Percentiles rank a stretch among this genome's conserved stretches.
These are phyloP conservation scores for Scatophagus argus DNA, from an alignment of 2,113 vertebrate genomes.

Conservation along the genomic window DNA sequence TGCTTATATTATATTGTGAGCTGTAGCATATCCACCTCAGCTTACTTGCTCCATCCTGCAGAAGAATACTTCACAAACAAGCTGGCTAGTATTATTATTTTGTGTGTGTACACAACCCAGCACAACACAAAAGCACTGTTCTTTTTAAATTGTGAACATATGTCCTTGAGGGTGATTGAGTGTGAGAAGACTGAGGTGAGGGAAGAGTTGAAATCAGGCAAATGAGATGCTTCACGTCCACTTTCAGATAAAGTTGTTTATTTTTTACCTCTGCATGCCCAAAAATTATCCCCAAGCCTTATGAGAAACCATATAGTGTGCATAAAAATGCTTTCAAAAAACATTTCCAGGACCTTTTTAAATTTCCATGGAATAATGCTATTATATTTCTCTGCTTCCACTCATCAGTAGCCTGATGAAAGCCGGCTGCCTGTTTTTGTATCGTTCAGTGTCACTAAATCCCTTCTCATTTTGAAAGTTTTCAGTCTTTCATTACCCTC, in stretches of 20 bases:
- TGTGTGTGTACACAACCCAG: background rate
- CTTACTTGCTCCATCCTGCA: background rate
- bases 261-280: slow-evolving; percentile 1
- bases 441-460: slow-evolving; percentile 69
- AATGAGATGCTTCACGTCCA: slow-evolving; percentile 6
- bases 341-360: slow-evolving; percentile 43
- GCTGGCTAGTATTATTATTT: background rate
- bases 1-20: background rate
- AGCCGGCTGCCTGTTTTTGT: slow-evolving; percentile 48
- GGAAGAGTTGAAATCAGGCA: slow-evolving; percentile 11
- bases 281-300: slow-evolving; percentile 5
- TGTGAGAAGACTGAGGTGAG: background rate
- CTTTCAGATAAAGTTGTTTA: slow-evolving; percentile 24
- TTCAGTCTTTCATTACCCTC: slow-evolving; percentile 58
- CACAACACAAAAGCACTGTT: background rate
- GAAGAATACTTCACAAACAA: background rate
- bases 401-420: slow-evolving; percentile 61
- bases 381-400: slow-evolving; percentile 47
- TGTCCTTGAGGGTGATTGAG: slow-evolving; percentile 13
- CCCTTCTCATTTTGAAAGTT: slow-evolving; percentile 58
- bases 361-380: slow-evolving; percentile 63
- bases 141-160: background rate
- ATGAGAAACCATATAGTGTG: slow-evolving; percentile 26
- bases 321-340: slow-evolving; percentile 38
- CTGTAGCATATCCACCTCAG: background rate